Base-by-base conservation (phyloP, 2,888 invertebrate species). In the Syrphus vitripennis region DNA sequence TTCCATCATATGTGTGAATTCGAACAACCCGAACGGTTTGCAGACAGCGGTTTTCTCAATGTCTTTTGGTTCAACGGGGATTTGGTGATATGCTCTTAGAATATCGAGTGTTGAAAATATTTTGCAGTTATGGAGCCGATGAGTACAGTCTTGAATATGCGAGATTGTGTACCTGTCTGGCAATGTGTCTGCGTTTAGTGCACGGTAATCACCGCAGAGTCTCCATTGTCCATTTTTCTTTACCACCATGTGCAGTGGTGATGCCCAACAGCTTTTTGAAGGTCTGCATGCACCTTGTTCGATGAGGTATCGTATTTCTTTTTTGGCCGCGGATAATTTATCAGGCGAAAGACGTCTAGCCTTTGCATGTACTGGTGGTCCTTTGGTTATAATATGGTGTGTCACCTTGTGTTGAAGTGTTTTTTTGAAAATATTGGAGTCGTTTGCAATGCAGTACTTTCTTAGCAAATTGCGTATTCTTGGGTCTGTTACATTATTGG, bases 211-310 rank as follows among this genome's bases (percentile, higher is more conserved):
- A 5, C 84, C 81, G 21, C 70, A 81, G 5, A n/a, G n/a, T n/a
- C n/a, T n/a, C n/a, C n/a, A n/a, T n/a, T n/a, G n/a, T n/a, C n/a
- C n/a, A n/a, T n/a, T 71, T 31, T 70, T 77, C 31, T 88, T 88
- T 42, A 3, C 1, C 0, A 57, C 21, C 70, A 88, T 61, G 26
- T 88, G 86, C 3, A 88, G 42, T 0, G 81, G 82, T 4, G 75
- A 76, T 9, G 83, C 65, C 77, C 83, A 88, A 7, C 61, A 37
- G 37, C 87, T 87, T 42, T 84, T 87, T 14, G 76, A 87, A 0
- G 87, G 84, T 21, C 69, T 34, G 19, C 83, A 86, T 31, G 86
- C 83, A 12, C 65, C 69, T 16, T 74, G 45, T n/a, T 82, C 40
- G 16, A n/a, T n/a, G n/a, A 78, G 63, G 19, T 16, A 76, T n/a